Evolutionary conservation across 2,797 vertebrate genomes (phyloP), one percentile per base, ranked within the genome.

Genomic region (Syngnathus rostellatus): DNA sequence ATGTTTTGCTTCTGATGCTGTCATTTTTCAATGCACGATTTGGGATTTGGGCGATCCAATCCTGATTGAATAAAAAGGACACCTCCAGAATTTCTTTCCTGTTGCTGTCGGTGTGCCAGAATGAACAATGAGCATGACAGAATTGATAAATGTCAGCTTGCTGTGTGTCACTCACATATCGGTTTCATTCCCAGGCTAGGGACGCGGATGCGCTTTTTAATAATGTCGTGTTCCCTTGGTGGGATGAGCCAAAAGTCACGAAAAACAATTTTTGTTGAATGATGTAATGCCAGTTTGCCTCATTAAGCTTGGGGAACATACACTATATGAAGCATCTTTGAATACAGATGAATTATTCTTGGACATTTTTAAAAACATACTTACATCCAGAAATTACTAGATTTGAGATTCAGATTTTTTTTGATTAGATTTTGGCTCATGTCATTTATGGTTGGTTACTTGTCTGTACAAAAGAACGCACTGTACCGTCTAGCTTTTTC

Each of bases 71-170:
- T 1, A 60, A 40, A 60, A n/a, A 41, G n/a, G 39, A 60, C 43
- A n/a, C 1, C 1, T 46, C 63, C 46, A 53, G 54, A 67, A 62
- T 78, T 53, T 72, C 37, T 40, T 2, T 59, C 37, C 4, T 53
- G 63, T 59, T 64, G 68, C 64, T 70, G 68, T 67, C 58, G 37
- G 67, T 69, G 70, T 81, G n/a, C 68, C 14, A 10, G 54, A 69
- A 72, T 69, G 66, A 83, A 54, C 71, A 69, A 62, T 68, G 70
- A 77, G 61, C 65, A 39, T 66, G 75, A 75, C 73, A 63, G 48
- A 69, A 38, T 38, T 67, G 73, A 74, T 76, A 76, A 80, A 81
- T 79, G 76, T 79, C 69, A 73, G 58, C 62, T n/a, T 63, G 31
- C 51, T 54, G 53, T 62, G 65, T 71, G 63, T 43, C 19, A 3